Evolutionary conservation across 2,113 vertebrate species (phyloP), one percentile per base, ranked within the genome.

Genomic region (Corvus cornix): DNA sequence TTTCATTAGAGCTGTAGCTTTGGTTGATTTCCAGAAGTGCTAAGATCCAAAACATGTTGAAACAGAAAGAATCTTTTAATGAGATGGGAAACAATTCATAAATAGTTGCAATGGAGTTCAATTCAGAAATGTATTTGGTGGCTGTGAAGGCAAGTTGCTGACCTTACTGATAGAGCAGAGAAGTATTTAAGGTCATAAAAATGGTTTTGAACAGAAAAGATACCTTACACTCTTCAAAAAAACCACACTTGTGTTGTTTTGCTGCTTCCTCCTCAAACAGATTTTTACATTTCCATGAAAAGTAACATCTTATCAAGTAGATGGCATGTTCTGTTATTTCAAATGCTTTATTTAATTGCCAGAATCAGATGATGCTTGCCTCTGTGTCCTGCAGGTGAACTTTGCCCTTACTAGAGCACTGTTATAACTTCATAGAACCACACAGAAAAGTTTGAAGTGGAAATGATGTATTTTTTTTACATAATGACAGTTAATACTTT

Each of bases 1-100:
- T 81, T 90, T 68, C 64, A 64, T 64, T 95, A 44, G 64, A 87
- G 31, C 8, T 11, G 1, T 70, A 86, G 52, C 22, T 86, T 78
- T 95, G 80, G 77, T 95, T 78, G 43, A 26, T 87, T 95, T 95
- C 91, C 94, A 92, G 74, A 79, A 94, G 31, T 9, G 10, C 59
- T 81, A 74, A 67, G 49, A 56, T 87, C 27, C 39, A 89, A 93
- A 92, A 93, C 72, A 16, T 90, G 86, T 90, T 90, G 68, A 86
- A 92, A 90, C 35, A 70, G 76, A 92, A 86, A 66, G 17, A 59
- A 84, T 84, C 39, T 63, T 93, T 68, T 67, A 90, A 81, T 62
- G 46, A 70, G 26, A 51, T 37, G 90, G 64, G 60, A 87, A 97
- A 62, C 6, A 67, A 56, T 52, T 82, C 0, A 69, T 24, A 91